Conservation (phyloP, 2,113 vertebrate species). For the Alces alces region DNA sequence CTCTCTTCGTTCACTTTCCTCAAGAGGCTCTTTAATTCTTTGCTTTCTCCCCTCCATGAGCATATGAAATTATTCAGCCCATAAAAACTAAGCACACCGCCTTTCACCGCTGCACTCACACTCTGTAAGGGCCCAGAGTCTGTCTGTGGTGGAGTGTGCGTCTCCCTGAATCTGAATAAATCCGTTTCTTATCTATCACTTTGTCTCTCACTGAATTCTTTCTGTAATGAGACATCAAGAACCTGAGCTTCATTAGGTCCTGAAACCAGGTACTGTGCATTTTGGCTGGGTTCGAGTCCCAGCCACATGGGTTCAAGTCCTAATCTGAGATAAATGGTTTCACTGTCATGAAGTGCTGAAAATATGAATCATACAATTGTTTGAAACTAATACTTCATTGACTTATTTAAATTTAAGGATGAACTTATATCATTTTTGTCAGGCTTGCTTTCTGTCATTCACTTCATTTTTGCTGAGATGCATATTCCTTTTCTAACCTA, state of each 20-base stretch:
- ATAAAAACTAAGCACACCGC: not conserved
- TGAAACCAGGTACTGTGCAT: not conserved
- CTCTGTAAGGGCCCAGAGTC: not conserved
- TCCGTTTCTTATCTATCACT: not conserved
- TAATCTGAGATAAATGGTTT: not conserved
- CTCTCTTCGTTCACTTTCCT: not conserved
- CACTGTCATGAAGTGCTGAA: not conserved
- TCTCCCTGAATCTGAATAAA: not conserved
- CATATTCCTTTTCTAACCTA: slow-evolving; percentile 38
- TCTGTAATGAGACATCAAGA: not conserved
- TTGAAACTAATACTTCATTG: not conserved
- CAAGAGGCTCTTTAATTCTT: not conserved
- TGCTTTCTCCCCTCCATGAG: not conserved
- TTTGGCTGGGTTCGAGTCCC: not conserved
- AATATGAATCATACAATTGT: not conserved
- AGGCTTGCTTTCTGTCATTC: not conserved
- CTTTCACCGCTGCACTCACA: not conserved
- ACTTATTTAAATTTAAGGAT: slow-evolving; percentile 20
- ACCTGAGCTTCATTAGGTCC: not conserved
- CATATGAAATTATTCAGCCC: not conserved
- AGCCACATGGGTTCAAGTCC: not conserved
- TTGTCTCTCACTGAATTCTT: not conserved
- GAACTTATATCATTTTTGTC: not conserved
- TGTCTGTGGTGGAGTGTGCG: not conserved
- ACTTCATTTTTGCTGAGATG: slow-evolving; percentile 49